Percentiles rank a stretch among this genome's conserved stretches.
phyloP scores from a whole-genome alignment of 1,140 invertebrate genomes.

The Hyles vespertilio region DNA sequence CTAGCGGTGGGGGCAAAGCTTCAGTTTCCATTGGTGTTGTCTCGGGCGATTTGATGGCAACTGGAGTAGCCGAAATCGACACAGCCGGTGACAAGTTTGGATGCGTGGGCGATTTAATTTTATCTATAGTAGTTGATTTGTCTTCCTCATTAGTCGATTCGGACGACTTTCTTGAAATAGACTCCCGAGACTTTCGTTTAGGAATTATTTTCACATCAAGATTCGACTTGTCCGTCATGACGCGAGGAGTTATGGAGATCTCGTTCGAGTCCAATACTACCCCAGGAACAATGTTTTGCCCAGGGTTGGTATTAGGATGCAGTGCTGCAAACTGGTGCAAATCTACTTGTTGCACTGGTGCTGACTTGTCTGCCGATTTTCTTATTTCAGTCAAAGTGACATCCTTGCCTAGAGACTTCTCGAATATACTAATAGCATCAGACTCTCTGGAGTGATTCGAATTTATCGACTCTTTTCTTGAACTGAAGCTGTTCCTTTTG shows the following conservation, averaged over 20 bases:
- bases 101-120: conserved; percentile 49
- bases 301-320: conserved; percentile 44
- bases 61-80: conserved; percentile 42
- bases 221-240: conserved; percentile 38
- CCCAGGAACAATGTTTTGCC: conserved; percentile 35
- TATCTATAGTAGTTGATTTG: conserved; percentile 50
- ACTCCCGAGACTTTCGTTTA: conserved; percentile 52
- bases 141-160: conserved; percentile 52
- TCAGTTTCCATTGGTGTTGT: conserved; percentile 43
- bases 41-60: conserved; percentile 57
- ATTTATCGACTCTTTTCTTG: conserved; percentile 70
- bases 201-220: conserved; percentile 42
- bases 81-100: conserved; percentile 43
- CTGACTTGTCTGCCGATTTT: conserved; percentile 68
- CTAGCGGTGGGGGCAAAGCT: conserved; percentile 48
- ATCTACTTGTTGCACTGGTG: conserved; percentile 42
- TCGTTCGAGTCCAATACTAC: conserved; percentile 54
- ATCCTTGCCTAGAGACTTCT: conserved; percentile 70
- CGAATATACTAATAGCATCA: conserved; percentile 71
- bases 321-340: conserved; percentile 59
- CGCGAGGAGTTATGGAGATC: conserved; percentile 59
- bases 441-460: conserved; percentile 68
- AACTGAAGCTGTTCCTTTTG: conserved; percentile 63
- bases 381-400: conserved; percentile 72
- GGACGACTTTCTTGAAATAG: conserved; percentile 49